Percentiles rank a stretch among this genome's conserved stretches.
Evolutionary conservation across 2,113 vertebrate genomes (phyloP).

Genomic region (Heterotis niloticus): DNA sequence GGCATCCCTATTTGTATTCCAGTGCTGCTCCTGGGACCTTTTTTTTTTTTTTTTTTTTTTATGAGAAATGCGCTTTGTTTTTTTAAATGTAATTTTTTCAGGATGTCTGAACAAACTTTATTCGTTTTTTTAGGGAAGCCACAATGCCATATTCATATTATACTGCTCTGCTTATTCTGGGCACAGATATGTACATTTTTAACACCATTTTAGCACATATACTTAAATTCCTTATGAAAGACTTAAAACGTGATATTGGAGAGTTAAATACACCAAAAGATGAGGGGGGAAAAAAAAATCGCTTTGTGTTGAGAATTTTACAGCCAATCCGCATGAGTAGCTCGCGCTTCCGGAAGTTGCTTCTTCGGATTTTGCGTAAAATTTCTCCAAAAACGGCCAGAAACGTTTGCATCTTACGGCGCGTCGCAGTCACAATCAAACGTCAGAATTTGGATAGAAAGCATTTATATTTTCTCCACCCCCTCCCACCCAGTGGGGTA

Average conservation of each 20-base stretch:
- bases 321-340: no score
- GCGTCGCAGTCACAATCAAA: no score
- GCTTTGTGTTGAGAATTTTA: no score
- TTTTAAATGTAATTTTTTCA: slow-evolving; percentile 56
- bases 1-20: slow-evolving; percentile 53
- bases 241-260: not conserved
- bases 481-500: no score
- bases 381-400: no score
- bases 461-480: not conserved
- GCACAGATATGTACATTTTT: not conserved
- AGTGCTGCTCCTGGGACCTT: slow-evolving; percentile 48
- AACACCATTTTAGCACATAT: not conserved
- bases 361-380: no score
- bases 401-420: no score
- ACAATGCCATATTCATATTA: not conserved
- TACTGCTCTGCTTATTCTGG: not conserved
- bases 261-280: not conserved
- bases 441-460: not conserved
- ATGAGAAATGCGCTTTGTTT: slow-evolving; percentile 64
- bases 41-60: slow-evolving; percentile 63
- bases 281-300: no score
- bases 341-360: no score
- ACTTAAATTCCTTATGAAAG: not conserved
- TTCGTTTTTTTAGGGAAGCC: not conserved
- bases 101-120: not conserved